Evolutionary conservation across 2,888 invertebrate species (phyloP), one percentile per base, ranked within the genome.

Genomic region (Pyralis farinalis): DNA sequence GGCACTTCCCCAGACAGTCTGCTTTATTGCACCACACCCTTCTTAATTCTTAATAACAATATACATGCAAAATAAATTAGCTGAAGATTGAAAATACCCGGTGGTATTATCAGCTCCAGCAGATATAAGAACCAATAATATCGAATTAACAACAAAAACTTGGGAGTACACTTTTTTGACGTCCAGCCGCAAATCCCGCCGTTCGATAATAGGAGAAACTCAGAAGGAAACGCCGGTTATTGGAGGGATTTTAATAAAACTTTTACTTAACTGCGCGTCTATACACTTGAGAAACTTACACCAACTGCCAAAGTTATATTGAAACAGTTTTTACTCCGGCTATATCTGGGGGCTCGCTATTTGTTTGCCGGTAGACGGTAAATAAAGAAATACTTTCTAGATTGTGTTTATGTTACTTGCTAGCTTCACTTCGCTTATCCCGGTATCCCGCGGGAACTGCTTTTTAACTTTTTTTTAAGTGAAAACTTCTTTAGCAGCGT

Each of bases 161-260:
- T 52, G 40, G 36, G 38, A 34, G 41, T 40, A 22, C 40, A 43
- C 38, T 41, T 49, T 53, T 43, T 47, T 49, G 46, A 45, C 37
- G 36, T 34, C 37, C 7, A 12, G 29, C 46, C 37, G 16, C 37
- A 41, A 51, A 47, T 47, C 45, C n/a, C 36, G 39, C 47, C 47
- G 40, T 51, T 44, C 44, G 46, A 49, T 53, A 55, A 51, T 55
- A 53, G 53, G 21, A 41, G 25, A 37, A 46, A 51, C 43, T 53
- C 43, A 28, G 42, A 40, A 49, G 47, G 49, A 55, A 51, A 53
- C 41, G 43, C 46, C 45, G 40, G 46, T 57, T 63, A 64, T 57
- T 53, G 58, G 42, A 11, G 40, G 53, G 45, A 51, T 60, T 66
- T 66, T 63, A 66, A 65, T 68, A 65, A 56, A 69, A 69, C 52